Percentiles rank a stretch among this genome's conserved stretches.
Evolutionary conservation across 2,113 vertebrate genomes (phyloP).

Genomic region (Takifugu bimaculatus): DNA sequence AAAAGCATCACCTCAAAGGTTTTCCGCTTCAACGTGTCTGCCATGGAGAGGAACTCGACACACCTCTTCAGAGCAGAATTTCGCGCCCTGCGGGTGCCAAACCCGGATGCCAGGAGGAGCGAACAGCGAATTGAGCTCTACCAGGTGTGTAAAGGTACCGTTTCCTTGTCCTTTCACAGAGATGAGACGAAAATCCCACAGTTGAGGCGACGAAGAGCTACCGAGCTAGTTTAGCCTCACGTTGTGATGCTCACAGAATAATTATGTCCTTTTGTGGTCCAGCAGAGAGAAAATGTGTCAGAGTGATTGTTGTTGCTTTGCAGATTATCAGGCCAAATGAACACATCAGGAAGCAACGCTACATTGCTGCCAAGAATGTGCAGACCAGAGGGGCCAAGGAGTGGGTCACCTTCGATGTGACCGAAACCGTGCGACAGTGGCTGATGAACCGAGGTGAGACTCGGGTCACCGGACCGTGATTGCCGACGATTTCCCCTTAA

Average conservation of each 20-base stretch:
- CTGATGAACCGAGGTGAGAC: constrained; percentile 83
- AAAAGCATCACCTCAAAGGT: constrained; percentile 88
- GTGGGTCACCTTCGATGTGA: constrained; percentile 93
- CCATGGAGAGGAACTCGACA: constrained; percentile 89
- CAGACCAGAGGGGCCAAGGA: constrained; percentile 82
- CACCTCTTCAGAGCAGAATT: constrained; percentile 92
- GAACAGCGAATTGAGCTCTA: constrained; percentile 94
- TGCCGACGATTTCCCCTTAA: neutral
- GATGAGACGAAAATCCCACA: constrained; percentile 2
- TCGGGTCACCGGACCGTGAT: neutral
- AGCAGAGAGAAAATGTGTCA: neutral
- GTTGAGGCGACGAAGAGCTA: no score
- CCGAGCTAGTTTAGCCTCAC: neutral
- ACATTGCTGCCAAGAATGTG: constrained; percentile 86
- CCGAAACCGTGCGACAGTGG: constrained; percentile 89
- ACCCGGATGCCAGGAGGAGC: constrained; percentile 79
- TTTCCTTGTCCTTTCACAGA: constrained; percentile 44
- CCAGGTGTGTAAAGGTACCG: constrained; percentile 81
- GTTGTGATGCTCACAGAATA: neutral
- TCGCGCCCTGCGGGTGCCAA: constrained; percentile 84
- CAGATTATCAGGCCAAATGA: constrained; percentile 86
- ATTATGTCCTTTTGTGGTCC: neutral
- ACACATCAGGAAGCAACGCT: constrained; percentile 89
- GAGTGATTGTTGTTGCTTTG: constrained; percentile 2
- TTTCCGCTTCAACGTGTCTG: constrained; percentile 88